These are phyloP conservation scores for Ceyx margarethae DNA, from an alignment of 2,113 vertebrate species.

Conservation along the genomic window DNA sequence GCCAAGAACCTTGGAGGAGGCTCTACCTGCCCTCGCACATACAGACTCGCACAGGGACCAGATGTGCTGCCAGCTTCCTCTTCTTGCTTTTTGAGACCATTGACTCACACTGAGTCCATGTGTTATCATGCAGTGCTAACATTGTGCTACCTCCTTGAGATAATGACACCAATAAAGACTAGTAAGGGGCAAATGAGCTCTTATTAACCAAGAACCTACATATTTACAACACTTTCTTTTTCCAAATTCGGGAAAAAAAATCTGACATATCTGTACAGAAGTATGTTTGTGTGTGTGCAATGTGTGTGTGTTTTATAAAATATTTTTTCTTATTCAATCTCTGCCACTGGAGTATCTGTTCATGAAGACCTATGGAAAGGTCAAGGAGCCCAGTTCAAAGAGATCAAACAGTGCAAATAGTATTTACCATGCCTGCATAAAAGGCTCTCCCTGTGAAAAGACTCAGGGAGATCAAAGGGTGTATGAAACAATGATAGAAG, in stretches of 20 bases:
- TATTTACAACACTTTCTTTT: background rate
- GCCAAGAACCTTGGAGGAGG: no score
- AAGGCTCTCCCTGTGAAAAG: background rate
- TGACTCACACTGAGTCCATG: background rate
- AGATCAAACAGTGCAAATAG: background rate
- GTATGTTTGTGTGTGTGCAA: rapidly evolving
- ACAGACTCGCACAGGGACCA: no score
- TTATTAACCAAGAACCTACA: background rate
- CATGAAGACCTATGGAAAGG: background rate
- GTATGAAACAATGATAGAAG: background rate
- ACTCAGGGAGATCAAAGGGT: background rate
- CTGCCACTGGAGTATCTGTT: background rate
- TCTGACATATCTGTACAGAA: background rate
- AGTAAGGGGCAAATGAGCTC: background rate
- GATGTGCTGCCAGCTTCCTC: no score
- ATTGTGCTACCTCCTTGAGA: rapidly evolving
- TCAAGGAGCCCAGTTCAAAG: background rate
- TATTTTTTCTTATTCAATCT: background rate
- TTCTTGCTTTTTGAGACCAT: background rate
- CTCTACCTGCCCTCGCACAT: no score
- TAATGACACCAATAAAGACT: background rate
- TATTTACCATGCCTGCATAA: background rate
- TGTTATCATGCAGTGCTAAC: background rate
- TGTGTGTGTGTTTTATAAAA: background rate
- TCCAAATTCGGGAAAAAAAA: background rate